Conservation (phyloP, 2,797 vertebrate genomes). For the Scolopax bukidnonensis region DNA sequence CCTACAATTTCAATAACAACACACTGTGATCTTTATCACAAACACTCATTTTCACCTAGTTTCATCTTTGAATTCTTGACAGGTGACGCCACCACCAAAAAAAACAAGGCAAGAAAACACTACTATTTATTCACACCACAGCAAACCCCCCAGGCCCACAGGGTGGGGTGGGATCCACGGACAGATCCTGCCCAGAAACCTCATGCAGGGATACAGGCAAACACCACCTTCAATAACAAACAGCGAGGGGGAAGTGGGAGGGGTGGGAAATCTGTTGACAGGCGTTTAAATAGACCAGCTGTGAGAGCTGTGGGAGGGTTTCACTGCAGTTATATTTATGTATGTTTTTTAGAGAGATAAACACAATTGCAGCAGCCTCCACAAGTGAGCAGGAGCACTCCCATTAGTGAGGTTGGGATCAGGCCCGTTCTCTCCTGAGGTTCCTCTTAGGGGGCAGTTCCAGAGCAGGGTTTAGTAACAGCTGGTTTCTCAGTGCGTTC, state of each 20-base stretch:
- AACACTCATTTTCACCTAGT: not conserved
- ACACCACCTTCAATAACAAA: fast-evolving
- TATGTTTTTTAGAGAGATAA: fast-evolving
- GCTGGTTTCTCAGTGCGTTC: fast-evolving
- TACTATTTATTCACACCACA: fast-evolving
- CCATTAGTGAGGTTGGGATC: fast-evolving
- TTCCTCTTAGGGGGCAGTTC: not conserved
- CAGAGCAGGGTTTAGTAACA: not conserved
- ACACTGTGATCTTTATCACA: not conserved
- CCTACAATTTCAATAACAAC: not conserved
- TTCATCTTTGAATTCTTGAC: fast-evolving
- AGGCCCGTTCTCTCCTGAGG: fast-evolving
- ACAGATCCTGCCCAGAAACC: not conserved
- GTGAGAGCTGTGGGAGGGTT: not conserved
- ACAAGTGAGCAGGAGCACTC: fast-evolving
- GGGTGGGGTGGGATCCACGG: fast-evolving
- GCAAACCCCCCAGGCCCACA: not conserved
- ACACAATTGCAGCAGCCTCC: not conserved
- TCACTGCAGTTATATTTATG: fast-evolving
- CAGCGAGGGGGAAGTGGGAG: not conserved
- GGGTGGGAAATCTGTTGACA: not conserved
- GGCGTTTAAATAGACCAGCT: not conserved
- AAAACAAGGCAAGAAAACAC: not conserved
- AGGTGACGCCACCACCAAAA: not conserved
- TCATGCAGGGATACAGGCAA: fast-evolving